Evolutionary conservation across 1,140 invertebrate genomes (phyloP), one percentile per base, ranked within the genome.

Genomic region (Orussus abietinus): DNA sequence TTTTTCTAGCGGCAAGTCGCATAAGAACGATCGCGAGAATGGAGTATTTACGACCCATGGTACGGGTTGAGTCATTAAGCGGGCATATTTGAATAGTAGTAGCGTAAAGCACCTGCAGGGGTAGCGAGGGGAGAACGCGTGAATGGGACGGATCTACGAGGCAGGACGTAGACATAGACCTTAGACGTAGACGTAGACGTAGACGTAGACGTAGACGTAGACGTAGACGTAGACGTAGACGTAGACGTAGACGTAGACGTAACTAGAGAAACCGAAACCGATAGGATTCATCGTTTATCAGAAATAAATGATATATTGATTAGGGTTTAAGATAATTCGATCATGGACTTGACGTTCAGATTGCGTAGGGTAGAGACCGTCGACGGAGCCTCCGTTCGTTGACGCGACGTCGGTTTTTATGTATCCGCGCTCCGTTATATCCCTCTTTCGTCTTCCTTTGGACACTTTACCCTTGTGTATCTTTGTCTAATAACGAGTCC

Each of bases 321-420:
- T 69, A 69, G 62, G 59, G 41, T 59, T 51, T 58, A 66, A 61
- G 57, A 45, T 35, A 53, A 45, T 47, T 28, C n/a, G n/a, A n/a
- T n/a, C n/a, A n/a, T n/a, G n/a, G n/a, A n/a, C n/a, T n/a, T n/a
- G n/a, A n/a, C n/a, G n/a, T n/a, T n/a, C n/a, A n/a, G n/a, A n/a
- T n/a, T n/a, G n/a, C n/a, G n/a, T n/a, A n/a, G n/a, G n/a, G n/a
- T n/a, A n/a, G n/a, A n/a, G n/a, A n/a, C n/a, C n/a, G n/a, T n/a
- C n/a, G n/a, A n/a, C n/a, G n/a, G n/a, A n/a, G n/a, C n/a, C n/a
- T n/a, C n/a, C n/a, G n/a, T n/a, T n/a, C n/a, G n/a, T 50, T 41
- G 26, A 28, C 18, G 30, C 47, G 36, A 33, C 37, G 34, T 26
- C 32, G 47, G 42, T 22, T 19, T 48, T 55, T 51, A n/a, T 33